phyloP scores from a whole-genome alignment of 2,797 vertebrate genomes.

The Oceanodroma leucorhoa region DNA sequence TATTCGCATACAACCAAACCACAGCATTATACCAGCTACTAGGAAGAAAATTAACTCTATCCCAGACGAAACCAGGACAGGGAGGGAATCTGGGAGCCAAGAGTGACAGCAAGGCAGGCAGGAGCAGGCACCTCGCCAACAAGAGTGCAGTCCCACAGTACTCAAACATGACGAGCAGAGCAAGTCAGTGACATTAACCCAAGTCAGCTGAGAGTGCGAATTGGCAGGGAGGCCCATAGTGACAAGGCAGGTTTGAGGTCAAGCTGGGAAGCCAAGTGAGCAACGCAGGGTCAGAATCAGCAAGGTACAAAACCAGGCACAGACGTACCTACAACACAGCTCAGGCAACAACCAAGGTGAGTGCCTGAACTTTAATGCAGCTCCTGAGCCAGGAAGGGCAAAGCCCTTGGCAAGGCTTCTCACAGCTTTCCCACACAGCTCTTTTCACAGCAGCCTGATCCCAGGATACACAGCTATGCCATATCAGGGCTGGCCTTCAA shows the following conservation, averaged over 20 bases:
- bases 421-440: not conserved
- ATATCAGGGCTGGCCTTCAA: not conserved
- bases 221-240: not conserved
- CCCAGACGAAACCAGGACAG: too few species aligned
- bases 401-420: not conserved
- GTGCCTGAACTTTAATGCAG: not conserved
- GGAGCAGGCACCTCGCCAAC: not conserved
- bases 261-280: not conserved
- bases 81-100: not conserved
- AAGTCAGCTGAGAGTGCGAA: not conserved
- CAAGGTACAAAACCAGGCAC: not conserved
- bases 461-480: rapidly evolving
- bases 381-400: not conserved
- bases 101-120: not conserved
- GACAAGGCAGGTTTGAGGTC: not conserved
- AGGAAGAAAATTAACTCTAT: too few species aligned
- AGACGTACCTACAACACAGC: rapidly evolving
- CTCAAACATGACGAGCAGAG: not conserved
- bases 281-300: not conserved
- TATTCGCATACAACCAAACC: too few species aligned
- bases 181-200: not conserved
- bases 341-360: rapidly evolving
- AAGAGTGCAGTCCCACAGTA: not conserved
- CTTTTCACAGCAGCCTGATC: not conserved
- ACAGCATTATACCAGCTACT: too few species aligned